Evolutionary conservation across 2,888 invertebrate genomes (phyloP).

Genomic region (Drosophila algonquin): DNA sequence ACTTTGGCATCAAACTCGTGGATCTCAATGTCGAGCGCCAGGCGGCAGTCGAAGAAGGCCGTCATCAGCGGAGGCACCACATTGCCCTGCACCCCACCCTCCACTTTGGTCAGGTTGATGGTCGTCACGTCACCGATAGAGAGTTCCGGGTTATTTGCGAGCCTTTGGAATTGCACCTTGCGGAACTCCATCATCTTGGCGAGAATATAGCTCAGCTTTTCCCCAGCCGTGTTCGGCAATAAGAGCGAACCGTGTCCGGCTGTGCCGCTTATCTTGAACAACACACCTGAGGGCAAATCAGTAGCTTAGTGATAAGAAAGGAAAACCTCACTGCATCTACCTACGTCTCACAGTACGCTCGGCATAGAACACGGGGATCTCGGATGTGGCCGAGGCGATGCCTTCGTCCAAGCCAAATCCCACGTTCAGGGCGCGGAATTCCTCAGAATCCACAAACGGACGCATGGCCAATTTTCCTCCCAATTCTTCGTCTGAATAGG

Average conservation of each 20-base stretch:
- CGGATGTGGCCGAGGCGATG: constrained; percentile 88
- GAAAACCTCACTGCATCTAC: constrained; percentile 2
- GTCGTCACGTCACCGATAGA: constrained; percentile 94
- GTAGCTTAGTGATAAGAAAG: neutral
- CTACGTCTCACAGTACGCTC: constrained; percentile 94
- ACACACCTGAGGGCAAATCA: constrained; percentile 85
- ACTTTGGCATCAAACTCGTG: constrained; percentile 84
- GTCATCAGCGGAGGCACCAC: constrained; percentile 93
- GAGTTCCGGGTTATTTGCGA: constrained; percentile 87
- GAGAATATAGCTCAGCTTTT: constrained; percentile 88
- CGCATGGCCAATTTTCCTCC: constrained; percentile 93
- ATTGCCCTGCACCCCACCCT: constrained; percentile 95
- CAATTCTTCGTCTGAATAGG: constrained; percentile 91
- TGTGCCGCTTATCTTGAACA: constrained; percentile 90
- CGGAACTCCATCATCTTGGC: constrained; percentile 88
- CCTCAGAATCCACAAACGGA: constrained; percentile 88
- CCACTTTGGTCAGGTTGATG: constrained; percentile 91
- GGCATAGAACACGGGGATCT: constrained; percentile 89
- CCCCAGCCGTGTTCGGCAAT: constrained; percentile 88
- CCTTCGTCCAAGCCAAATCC: constrained; percentile 96
- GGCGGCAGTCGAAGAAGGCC: constrained; percentile 90
- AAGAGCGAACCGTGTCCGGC: constrained; percentile 94
- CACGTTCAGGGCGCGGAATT: constrained; percentile 91
- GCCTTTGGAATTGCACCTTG: constrained; percentile 86
- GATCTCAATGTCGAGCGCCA: constrained; percentile 84